These are phyloP conservation scores for Xestia ashworthii DNA, from an alignment of 2,888 invertebrate species.

Conservation along the genomic window DNA sequence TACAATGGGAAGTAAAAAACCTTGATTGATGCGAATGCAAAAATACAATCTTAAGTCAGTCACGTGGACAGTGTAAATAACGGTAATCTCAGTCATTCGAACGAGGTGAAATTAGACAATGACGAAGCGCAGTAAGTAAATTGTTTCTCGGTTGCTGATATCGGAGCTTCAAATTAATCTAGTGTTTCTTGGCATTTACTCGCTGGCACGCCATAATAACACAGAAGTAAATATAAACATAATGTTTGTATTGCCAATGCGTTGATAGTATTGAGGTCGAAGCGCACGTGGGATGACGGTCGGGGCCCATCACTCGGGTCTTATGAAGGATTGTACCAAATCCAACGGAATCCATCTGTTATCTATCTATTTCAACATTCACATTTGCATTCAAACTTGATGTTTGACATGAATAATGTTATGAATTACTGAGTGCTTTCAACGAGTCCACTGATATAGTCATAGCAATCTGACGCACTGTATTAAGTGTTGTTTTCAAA, in stretches of 20 bases:
- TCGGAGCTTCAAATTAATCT: constrained; percentile 46
- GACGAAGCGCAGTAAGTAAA: constrained; percentile 59
- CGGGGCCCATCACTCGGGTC: constrained; percentile 47
- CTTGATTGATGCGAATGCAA: constrained; percentile 49
- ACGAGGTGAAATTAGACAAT: constrained; percentile 44
- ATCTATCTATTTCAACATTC: constrained; percentile 64
- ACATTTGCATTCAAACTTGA: constrained; percentile 81
- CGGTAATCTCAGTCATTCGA: constrained; percentile 41
- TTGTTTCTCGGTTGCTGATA: constrained; percentile 51
- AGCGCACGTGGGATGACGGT: constrained; percentile 59
- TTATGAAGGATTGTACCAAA: constrained; percentile 54
- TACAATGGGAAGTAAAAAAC: constrained; percentile 52
- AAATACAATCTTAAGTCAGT: constrained; percentile 42
- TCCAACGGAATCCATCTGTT: constrained; percentile 58
- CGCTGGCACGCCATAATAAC: constrained; percentile 68
- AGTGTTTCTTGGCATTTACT: constrained; percentile 74
- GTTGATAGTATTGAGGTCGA: constrained; percentile 66
- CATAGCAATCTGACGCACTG: constrained; percentile 44
- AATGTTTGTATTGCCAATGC: constrained; percentile 65
- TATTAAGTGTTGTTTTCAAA: constrained; percentile 57
- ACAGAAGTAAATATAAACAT: constrained; percentile 74
- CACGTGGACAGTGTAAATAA: constrained; percentile 54
- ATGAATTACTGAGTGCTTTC: constrained; percentile 78
- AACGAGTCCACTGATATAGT: constrained; percentile 66
- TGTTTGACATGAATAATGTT: constrained; percentile 76